phyloP scores from a whole-genome alignment of 2,797 vertebrate species.

The Molossus alvarezi region DNA sequence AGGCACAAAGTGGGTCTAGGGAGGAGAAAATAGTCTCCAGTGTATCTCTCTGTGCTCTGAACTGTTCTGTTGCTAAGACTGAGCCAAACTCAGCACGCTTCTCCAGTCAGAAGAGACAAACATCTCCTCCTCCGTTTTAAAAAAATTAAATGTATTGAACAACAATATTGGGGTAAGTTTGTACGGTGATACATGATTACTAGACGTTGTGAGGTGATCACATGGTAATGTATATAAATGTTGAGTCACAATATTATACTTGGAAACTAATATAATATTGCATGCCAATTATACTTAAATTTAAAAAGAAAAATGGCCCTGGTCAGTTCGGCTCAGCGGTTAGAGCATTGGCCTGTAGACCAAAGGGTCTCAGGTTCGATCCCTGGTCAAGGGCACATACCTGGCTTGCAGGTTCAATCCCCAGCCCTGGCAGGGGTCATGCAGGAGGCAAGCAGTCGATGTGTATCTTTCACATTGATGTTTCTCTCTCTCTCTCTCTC shows the following conservation, averaged over 20 bases:
- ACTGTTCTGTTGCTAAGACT: background rate
- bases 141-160: background rate
- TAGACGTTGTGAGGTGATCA: background rate
- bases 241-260: background rate
- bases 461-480: no score
- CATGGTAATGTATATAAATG: background rate
- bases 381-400: no score
- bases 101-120: background rate
- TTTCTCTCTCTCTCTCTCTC: no score
- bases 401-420: no score
- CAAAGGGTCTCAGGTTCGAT: no score
- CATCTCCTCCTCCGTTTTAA: background rate
- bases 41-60: rapidly evolving
- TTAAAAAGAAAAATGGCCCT: background rate
- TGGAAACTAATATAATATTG: background rate
- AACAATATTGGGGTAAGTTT: background rate
- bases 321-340: no score
- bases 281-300: background rate
- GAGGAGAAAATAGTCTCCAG: rapidly evolving
- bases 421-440: no score
- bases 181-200: background rate
- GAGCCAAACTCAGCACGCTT: rapidly evolving
- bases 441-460: no score
- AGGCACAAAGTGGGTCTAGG: background rate
- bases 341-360: no score